A percentile compares a stretch with the other conserved stretches of the same genome.
These are phyloP conservation scores for Petrolisthes manimaculis DNA, from an alignment of 2,888 invertebrate genomes.

Conservation along the genomic window DNA sequence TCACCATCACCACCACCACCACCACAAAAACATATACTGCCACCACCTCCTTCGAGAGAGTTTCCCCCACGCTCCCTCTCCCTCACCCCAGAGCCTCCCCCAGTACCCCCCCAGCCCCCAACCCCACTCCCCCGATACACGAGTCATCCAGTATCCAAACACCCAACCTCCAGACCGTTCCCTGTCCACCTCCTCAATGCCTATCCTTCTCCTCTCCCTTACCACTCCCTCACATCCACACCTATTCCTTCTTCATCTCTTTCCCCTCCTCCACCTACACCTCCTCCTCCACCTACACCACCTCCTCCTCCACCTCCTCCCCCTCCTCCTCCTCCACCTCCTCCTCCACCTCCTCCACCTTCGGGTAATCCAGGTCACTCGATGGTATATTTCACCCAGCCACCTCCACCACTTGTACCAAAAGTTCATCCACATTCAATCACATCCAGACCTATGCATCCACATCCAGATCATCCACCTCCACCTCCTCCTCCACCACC, in stretches of 20 bases:
- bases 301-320: not conserved
- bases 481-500: not conserved
- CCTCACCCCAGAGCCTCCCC: not conserved
- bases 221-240: constrained; percentile 38
- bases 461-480: not conserved
- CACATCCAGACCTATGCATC: not conserved
- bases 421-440: not conserved
- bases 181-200: constrained; percentile 10
- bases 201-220: constrained; percentile 35
- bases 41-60: not conserved
- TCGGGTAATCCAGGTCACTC: not conserved
- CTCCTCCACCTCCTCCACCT: not conserved
- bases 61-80: not conserved
- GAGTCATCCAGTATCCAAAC: not conserved
- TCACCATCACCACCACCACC: constrained; percentile 1
- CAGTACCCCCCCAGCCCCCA: not conserved
- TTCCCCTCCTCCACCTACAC: not conserved
- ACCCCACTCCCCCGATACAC: not conserved
- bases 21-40: not conserved
- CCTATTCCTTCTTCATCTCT: not conserved
- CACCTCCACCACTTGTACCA: not conserved
- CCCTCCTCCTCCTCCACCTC: not conserved
- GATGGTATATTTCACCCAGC: not conserved
- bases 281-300: not conserved
- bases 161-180: constrained; percentile 23